phyloP scores from a whole-genome alignment of 2,888 invertebrate genomes.

The Dichetophora obliterata region DNA sequence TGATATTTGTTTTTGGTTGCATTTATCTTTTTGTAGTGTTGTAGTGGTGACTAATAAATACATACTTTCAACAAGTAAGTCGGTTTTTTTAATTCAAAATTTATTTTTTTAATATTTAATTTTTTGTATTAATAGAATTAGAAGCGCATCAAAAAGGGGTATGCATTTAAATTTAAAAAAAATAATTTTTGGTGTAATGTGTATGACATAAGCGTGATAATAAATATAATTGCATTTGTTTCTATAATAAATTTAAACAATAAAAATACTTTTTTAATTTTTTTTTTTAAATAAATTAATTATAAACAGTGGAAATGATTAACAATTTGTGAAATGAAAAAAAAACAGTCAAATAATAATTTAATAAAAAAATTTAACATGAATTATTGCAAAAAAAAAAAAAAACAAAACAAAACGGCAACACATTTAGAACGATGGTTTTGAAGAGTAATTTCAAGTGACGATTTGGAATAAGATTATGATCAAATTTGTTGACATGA shows the following conservation, averaged over 20 bases:
- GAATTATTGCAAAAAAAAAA: background rate
- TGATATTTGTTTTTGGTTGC: background rate
- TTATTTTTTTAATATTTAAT: slow-evolving; percentile 15
- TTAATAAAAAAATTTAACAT: slow-evolving; percentile 9
- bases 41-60: background rate
- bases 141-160: background rate
- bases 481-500: background rate
- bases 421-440: slow-evolving; percentile 6
- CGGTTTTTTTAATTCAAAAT: background rate
- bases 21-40: background rate
- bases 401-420: background rate
- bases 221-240: slow-evolving; percentile 44
- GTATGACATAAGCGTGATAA: slow-evolving; percentile 44
- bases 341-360: background rate
- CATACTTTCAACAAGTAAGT: background rate
- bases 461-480: background rate
- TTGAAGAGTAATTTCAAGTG: too few relatives aligned
- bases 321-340: slow-evolving; percentile 25
- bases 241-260: slow-evolving; percentile 46
- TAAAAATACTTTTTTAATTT: slow-evolving; percentile 9
- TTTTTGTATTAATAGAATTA: background rate
- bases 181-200: slow-evolving; percentile 51
- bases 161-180: background rate
- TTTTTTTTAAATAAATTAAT: slow-evolving; percentile 21
- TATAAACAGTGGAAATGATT: slow-evolving; percentile 12